A percentile compares a stretch with the other conserved stretches of the same genome.
These are phyloP conservation scores for Chymomyza caudatula DNA, from an alignment of 2,888 invertebrate genomes.

Conservation along the genomic window DNA sequence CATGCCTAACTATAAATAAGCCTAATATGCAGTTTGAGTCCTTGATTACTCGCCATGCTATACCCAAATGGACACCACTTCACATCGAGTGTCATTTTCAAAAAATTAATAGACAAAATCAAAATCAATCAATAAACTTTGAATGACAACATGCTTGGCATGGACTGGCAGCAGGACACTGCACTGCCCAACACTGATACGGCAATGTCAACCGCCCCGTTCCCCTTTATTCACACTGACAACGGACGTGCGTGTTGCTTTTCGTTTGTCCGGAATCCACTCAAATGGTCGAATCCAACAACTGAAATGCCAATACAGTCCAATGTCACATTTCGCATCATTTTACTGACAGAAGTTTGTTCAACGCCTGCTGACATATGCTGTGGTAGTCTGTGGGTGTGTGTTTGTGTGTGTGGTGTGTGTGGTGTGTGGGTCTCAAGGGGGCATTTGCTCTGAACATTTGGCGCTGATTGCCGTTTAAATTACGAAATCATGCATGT, in stretches of 20 bases:
- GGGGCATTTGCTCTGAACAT: background rate
- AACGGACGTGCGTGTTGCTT: background rate
- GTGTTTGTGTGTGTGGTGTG: too few relatives aligned
- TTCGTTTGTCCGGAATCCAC: background rate
- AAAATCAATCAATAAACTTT: conserved; percentile 57
- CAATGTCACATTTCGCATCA: conserved; percentile 58
- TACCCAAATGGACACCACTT: background rate
- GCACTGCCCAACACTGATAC: conserved; percentile 15
- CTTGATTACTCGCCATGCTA: background rate
- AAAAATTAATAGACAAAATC: conserved; percentile 11
- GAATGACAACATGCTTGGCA: conserved; percentile 34
- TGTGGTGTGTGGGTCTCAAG: background rate
- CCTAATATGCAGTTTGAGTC: background rate
- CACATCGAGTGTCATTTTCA: conserved; percentile 34
- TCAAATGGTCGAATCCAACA: background rate
- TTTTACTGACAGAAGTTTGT: conserved; percentile 64
- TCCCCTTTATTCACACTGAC: background rate
- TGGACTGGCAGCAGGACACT: background rate
- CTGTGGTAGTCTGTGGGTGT: background rate
- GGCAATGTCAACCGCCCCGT: background rate
- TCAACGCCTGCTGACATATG: conserved; percentile 51
- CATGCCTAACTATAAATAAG: background rate
- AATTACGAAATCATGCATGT: conserved; percentile 64
- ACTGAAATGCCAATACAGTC: background rate
- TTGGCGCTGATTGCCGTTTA: conserved; percentile 55